A percentile compares a stretch with the other conserved stretches of the same genome.
Conservation (phyloP, 2,113 vertebrate genomes). For the Microcebus griseorufus region DNA sequence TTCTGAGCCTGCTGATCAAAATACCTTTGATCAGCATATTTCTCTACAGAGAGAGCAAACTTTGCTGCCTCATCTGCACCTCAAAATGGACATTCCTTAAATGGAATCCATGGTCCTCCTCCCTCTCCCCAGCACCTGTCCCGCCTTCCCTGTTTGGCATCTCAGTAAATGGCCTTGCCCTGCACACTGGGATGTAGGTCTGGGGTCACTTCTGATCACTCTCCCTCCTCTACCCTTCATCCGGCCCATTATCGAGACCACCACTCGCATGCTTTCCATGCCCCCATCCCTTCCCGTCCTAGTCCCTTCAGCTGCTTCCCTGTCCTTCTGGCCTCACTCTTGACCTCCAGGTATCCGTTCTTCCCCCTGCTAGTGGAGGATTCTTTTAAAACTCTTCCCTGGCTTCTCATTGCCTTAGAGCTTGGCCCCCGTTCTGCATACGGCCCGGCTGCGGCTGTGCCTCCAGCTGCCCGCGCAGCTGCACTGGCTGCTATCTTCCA, state of each 20-base stretch:
- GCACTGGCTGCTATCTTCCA: background rate
- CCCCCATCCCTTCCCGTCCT: no score
- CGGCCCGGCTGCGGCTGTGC: background rate
- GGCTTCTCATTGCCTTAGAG: background rate
- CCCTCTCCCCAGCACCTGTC: background rate
- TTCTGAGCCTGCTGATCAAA: background rate
- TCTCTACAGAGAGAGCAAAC: background rate
- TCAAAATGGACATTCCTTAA: background rate
- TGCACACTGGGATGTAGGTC: background rate
- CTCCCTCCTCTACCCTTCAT: background rate
- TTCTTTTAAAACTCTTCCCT: background rate
- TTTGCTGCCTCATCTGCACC: background rate
- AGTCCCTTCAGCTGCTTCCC: background rate
- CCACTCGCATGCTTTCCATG: accelerated
- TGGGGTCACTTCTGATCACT: background rate
- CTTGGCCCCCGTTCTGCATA: background rate
- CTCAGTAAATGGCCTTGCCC: background rate
- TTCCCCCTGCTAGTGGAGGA: background rate
- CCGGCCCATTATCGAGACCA: no score
- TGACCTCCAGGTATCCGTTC: background rate
- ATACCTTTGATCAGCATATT: background rate
- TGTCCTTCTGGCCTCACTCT: background rate
- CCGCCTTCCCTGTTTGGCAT: background rate
- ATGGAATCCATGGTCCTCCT: background rate
- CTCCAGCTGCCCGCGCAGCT: background rate